Conservation (phyloP, 2,888 invertebrate species). For the Machimus atricapillus region DNA sequence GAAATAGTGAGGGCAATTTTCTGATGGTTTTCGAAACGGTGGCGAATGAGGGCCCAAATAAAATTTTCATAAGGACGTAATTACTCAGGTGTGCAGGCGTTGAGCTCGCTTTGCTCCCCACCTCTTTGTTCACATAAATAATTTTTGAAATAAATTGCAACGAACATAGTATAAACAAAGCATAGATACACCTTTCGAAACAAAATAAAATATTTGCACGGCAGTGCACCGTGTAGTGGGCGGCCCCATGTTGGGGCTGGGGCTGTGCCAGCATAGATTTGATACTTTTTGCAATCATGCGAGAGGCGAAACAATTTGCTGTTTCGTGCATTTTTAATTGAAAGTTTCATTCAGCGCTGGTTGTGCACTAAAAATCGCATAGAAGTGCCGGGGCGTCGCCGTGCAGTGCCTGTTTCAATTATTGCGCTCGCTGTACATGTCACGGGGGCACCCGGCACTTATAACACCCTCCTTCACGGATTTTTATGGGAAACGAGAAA, state of each 20-base stretch:
- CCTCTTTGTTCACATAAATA: not conserved
- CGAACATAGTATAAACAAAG: not conserved
- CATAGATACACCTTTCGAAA: not conserved
- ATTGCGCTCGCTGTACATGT: not conserved
- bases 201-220: not conserved
- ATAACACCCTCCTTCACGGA: not conserved
- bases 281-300: conserved; percentile 1
- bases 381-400: not conserved
- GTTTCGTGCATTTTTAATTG: conserved; percentile 3
- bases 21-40: not conserved
- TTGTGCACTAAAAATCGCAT: not conserved
- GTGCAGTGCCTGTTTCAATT: not conserved
- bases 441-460: not conserved
- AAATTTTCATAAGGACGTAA: conserved; percentile 3
- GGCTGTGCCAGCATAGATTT: not conserved
- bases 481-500: not conserved
- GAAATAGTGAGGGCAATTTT: not conserved
- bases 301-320: not conserved
- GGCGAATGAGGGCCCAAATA: not conserved
- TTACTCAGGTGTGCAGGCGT: not conserved
- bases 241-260: not conserved
- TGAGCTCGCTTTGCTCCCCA: not conserved
- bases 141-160: not conserved
- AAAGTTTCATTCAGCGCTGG: not conserved
- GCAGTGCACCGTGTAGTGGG: not conserved